Evolutionary conservation across 2,113 vertebrate genomes (phyloP).

Genomic region (Talpa occidentalis): DNA sequence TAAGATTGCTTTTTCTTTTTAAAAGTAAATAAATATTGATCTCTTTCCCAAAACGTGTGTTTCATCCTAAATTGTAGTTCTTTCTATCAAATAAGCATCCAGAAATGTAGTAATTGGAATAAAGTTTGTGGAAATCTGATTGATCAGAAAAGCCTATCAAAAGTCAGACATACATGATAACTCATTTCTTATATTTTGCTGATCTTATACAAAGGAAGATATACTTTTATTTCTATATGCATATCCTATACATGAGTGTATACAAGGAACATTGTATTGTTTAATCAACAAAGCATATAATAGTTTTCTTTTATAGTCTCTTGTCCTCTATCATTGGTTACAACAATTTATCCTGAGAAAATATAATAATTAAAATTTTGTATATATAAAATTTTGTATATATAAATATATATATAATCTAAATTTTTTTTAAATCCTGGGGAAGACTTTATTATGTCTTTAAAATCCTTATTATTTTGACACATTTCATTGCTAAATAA

Average conservation of each 20-base stretch:
- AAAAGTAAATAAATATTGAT: background rate
- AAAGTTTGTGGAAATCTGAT: background rate
- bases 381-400: too few relatives aligned
- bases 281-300: slow-evolving; percentile 22
- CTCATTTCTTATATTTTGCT: background rate
- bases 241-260: background rate
- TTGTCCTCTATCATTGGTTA: slow-evolving; percentile 47
- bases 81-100: slow-evolving; percentile 8
- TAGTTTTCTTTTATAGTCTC: slow-evolving; percentile 23
- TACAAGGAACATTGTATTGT: background rate
- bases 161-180: background rate
- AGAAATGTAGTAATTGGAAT: background rate
- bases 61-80: slow-evolving; percentile 9
- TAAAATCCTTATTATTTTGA: slow-evolving; percentile 79
- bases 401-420: background rate
- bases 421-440: slow-evolving; percentile 26
- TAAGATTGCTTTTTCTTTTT: background rate
- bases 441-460: slow-evolving; percentile 69
- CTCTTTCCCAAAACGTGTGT: background rate
- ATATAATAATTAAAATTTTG: slow-evolving; percentile 44
- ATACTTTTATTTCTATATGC: background rate
- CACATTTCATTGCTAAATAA: slow-evolving; percentile 75
- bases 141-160: slow-evolving; percentile 6
- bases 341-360: slow-evolving; percentile 54
- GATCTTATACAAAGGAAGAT: slow-evolving; percentile 14